Conservation (phyloP, 2,888 invertebrate genomes). For the Pterostichus madidus region DNA sequence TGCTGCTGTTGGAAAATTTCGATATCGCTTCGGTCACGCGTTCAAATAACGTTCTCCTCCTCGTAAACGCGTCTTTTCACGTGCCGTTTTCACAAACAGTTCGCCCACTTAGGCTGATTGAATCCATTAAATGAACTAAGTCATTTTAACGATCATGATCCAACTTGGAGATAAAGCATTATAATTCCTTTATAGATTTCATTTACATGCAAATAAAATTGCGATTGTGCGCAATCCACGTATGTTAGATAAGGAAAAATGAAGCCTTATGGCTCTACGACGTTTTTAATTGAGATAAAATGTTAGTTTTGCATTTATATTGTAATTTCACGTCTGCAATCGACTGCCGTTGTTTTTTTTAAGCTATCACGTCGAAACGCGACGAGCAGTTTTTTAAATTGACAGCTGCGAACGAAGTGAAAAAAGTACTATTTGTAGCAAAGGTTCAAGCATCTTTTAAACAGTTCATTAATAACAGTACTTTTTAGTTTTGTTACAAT, state of each 20-base stretch:
- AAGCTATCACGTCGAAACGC: no score
- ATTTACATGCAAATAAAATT: constrained; percentile 10
- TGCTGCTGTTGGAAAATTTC: constrained; percentile 19
- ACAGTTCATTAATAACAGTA: no score
- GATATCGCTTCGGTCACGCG: constrained; percentile 51
- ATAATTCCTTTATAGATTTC: constrained; percentile 22
- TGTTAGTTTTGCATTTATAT: constrained; percentile 1
- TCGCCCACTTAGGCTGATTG: constrained; percentile 57
- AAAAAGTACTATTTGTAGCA: no score
- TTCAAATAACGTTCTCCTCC: constrained; percentile 37
- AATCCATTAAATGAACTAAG: constrained; percentile 41
- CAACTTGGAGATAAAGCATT: background rate
- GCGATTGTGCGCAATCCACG: background rate
- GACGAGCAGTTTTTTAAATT: no score
- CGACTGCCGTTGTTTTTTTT: background rate
- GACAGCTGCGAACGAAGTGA: no score
- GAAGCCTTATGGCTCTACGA: background rate
- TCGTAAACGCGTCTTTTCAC: constrained; percentile 51
- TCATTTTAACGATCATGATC: constrained; percentile 34
- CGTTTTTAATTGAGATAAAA: constrained; percentile 19
- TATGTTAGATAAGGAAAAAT: constrained; percentile 1
- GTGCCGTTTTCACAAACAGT: constrained; percentile 32
- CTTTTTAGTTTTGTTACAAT: no score
- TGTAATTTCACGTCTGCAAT: background rate
- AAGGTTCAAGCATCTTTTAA: no score